These are phyloP conservation scores for Seira ritae DNA, from an alignment of 2,888 invertebrate species.

Conservation along the genomic window DNA sequence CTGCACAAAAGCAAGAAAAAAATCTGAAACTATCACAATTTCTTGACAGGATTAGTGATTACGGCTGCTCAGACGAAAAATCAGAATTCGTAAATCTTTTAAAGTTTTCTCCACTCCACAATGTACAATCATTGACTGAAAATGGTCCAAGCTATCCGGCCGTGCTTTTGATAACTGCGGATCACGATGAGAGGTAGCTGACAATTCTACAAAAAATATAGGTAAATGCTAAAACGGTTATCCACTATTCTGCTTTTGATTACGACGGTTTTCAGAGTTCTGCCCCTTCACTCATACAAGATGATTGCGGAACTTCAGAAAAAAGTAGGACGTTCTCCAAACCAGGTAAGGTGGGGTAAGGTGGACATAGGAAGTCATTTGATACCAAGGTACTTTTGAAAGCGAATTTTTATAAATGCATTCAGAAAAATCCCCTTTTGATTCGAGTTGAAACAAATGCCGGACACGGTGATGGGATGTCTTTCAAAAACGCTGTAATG, in stretches of 20 bases:
- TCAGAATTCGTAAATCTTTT: conserved; percentile 89
- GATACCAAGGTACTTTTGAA: neutral
- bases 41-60: conserved; percentile 82
- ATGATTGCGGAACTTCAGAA: conserved; percentile 93
- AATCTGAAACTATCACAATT: too few species aligned
- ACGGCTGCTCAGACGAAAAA: conserved; percentile 90
- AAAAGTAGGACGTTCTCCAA: conserved; percentile 79
- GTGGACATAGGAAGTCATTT: too few species aligned
- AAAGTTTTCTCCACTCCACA: conserved; percentile 95
- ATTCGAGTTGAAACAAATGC: conserved; percentile 95
- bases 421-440: conserved; percentile 85
- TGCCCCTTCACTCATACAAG: conserved; percentile 97
- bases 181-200: conserved; percentile 88
- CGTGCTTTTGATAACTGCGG: conserved; percentile 92
- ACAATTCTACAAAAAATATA: too few species aligned
- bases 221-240: neutral
- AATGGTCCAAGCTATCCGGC: conserved; percentile 86
- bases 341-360: too few species aligned
- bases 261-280: conserved; percentile 82
- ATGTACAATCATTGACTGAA: conserved; percentile 82
- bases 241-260: neutral
- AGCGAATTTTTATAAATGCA: conserved; percentile 75
- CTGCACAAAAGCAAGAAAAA: too few species aligned
- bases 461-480: conserved; percentile 97
- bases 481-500: conserved; percentile 93